A percentile compares a stretch with the other conserved stretches of the same genome.
These are phyloP conservation scores for Actinemys pallida DNA, from an alignment of 2,113 vertebrate species.

Conservation along the genomic window DNA sequence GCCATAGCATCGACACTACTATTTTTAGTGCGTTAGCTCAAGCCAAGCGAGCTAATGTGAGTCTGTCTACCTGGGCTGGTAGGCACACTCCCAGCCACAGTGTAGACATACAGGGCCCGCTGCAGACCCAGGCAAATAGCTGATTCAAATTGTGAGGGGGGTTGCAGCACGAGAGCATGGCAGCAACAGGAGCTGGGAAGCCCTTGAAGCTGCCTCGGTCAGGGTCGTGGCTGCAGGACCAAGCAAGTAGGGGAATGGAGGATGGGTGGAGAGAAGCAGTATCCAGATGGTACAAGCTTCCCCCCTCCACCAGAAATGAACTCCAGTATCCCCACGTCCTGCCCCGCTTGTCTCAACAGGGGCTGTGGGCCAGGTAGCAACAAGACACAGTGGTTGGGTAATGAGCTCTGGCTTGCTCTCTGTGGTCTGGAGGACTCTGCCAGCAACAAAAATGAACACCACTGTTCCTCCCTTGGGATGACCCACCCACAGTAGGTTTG, in stretches of 20 bases:
- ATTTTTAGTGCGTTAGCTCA: no score
- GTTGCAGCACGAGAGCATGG: neutral
- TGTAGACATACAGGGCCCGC: neutral
- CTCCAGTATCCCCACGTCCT: no score
- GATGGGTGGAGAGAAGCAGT: neutral
- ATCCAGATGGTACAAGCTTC: neutral
- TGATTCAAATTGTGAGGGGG: neutral
- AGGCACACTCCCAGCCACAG: no score
- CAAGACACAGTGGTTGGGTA: no score
- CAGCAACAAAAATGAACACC: neutral
- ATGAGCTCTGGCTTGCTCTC: neutral
- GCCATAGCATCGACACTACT: no score
- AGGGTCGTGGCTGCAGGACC: neutral
- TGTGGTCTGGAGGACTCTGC: neutral
- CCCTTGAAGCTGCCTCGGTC: neutral
- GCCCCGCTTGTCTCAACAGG: no score
- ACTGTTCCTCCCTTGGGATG: neutral
- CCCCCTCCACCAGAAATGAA: neutral
- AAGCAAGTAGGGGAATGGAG: neutral
- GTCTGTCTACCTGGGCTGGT: no score
- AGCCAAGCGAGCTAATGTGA: no score
- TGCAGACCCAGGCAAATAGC: neutral
- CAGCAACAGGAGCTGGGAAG: neutral
- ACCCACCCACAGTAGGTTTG: neutral
- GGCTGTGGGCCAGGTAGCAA: neutral